Base-by-base conservation (phyloP, 2,888 invertebrate genomes). In the Pyrocoelia pectoralis region DNA sequence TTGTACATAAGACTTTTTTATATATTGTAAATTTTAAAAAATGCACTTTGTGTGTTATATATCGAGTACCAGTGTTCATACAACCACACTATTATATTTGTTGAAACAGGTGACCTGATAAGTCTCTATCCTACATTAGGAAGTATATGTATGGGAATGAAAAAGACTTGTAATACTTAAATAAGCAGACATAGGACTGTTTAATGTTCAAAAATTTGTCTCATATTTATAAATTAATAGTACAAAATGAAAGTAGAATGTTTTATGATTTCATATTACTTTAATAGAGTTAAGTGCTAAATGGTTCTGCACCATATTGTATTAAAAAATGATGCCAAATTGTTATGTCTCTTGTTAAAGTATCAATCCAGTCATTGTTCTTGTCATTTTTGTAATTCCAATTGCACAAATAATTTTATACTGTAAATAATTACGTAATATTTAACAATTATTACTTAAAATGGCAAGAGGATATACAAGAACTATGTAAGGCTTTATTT, bases 381-480 rank as follows among this genome's bases (percentile, higher is more conserved):
- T 70, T 60, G 66, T 71, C 70, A 70, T 66, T 72, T 63, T 67
- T 71, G 52, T 56, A 68, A 66, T 62, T 66, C 63, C 67, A 64
- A 60, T 67, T 66, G 67, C 64, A 65, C 65, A 65, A 70, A 70
- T 65, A 59, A 59, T 65, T 64, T 55, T 57, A 60, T 65, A 65
- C 57, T 68, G 68, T 54, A 67, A 38, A 62, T 65, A 61, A 56
- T 63, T 61, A 66, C 52, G 67, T 43, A 63, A 55, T 61, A 68
- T 68, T 67, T 68, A 63, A 64, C 57, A 60, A 60, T 49, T 58
- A 66, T 58, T 69, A 67, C 61, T 65, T 69, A 65, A 68, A 70
- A 59, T 72, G 72, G 72, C 73, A 71, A 70, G 68, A 71, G 70
- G 70, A 69, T 70, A 69, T 73, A 68, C 61, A 68, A 71, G 68